Evolutionary conservation across 2,113 vertebrate genomes (phyloP), one percentile per base, ranked within the genome.

Genomic region (Zootoca vivipara): DNA sequence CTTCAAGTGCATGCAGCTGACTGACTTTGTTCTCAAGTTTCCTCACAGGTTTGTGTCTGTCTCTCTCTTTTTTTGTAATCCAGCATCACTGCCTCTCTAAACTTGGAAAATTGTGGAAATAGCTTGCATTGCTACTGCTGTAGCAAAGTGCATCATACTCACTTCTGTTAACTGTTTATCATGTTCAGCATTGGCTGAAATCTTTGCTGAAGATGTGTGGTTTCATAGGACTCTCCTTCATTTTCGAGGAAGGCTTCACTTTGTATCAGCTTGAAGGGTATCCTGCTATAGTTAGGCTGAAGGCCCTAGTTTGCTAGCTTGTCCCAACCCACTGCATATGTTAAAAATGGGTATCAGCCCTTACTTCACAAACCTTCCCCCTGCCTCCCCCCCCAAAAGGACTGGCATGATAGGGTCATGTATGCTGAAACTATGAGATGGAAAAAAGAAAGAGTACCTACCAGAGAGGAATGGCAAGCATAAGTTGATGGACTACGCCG

Each of bases 21-120:
- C 99, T 10, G 98, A 99, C 93, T 99, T 98, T 70, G 97, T 99
- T 92, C 98, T 99, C 92, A 99, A 99, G 95, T 98, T 99, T 82
- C 98, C 98, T 1, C 98, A 99, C 95, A 98, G 98, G 98, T 98
- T 87, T 93, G 83, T 72, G 98, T 98, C 88, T 93, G 83, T 72
- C 38, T 38, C 38, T 52, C 12, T 3, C 2, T 3, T 13, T 16
- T 40, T 10, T 46, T 16, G 7, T 38, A 64, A 35, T 64, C 30
- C 28, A 75, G 3, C 38, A 69, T 56, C 62, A 33, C 7, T 62
- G 30, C 3, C 1, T 0, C 16, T 82, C 74, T 89, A 74, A 56
- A 20, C 5, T 35, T 83, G 13, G 5, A 56, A 65, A 18, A 35
- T 64, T 12, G 30, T 58, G 26, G 70, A 67, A 69, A 30, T 35